phyloP scores from a whole-genome alignment of 1,140 invertebrate genomes.

The Musca vetustissima region DNA sequence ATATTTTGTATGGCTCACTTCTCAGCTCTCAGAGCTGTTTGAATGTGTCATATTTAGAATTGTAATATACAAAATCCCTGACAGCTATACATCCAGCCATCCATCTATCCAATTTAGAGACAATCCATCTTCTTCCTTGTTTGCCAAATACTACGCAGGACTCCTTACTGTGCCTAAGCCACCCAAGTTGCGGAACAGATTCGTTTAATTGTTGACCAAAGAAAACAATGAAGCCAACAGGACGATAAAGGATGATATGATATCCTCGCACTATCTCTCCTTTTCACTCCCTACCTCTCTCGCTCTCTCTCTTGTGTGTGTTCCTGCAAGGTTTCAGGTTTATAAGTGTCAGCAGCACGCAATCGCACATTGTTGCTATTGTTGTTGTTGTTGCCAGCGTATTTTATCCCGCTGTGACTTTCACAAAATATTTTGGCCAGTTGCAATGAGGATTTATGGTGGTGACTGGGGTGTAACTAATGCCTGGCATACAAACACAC shows the following conservation, averaged over 20 bases:
- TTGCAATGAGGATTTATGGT: constrained; percentile 20
- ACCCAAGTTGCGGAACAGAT: constrained; percentile 18
- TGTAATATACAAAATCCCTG: not conserved
- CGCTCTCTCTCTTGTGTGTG: not conserved
- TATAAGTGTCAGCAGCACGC: too few relatives aligned
- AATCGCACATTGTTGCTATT: too few relatives aligned
- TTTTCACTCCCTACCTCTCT: not conserved
- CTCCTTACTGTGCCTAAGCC: not conserved
- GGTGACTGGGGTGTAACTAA: constrained; percentile 10
- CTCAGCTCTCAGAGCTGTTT: not conserved
- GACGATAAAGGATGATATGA: not conserved
- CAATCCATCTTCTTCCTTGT: not conserved
- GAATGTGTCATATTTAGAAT: constrained; percentile 5
- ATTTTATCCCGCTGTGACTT: constrained; percentile 18
- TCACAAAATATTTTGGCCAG: constrained; percentile 25
- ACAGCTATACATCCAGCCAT: not conserved
- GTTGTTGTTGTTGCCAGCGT: too few relatives aligned
- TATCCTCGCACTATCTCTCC: not conserved
- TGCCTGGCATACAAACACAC: constrained; percentile 1
- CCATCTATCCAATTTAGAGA: constrained; percentile 4
- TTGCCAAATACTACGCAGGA: not conserved
- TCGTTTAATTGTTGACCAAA: constrained; percentile 14
- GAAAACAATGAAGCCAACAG: not conserved
- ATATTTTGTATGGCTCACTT: not conserved
- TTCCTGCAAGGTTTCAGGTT: too few relatives aligned